Base-by-base conservation (phyloP, 2,797 vertebrate species). In the Poeciliopsis infans region DNA sequence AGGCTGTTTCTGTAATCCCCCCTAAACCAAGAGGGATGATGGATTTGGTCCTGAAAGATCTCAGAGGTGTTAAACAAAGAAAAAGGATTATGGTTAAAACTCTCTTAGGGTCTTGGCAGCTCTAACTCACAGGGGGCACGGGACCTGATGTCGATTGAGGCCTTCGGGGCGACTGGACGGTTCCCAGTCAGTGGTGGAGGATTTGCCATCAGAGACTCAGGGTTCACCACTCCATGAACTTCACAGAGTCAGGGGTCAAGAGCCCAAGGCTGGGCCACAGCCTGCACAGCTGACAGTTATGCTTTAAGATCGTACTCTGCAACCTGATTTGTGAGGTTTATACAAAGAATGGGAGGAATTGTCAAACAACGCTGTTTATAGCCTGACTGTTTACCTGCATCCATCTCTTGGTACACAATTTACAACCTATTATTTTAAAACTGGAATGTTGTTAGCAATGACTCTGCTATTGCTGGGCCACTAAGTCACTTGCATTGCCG, bases 311-410 rank as follows among this genome's bases (percentile, higher is more conserved):
- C 89, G 92, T 92, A 91, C 91, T 90, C 78, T 51, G 79, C 72
- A 20, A 79, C 73, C 61, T 90, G 89, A 93, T 93, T 93, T 93
- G 91, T 92, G 90, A 89, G 88, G 87, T 94, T 95, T 91, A 92
- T 88, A 80, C 71, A 89, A 83, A 85, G 79, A 83, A 83, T 75
- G 73, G 82, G 86, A 66, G 79, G 78, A 81, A 87, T 80, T 88
- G 91, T 94, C 89, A 91, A 93, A 93, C 90, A 92, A 87, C 90
- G 72, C 82, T 85, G 89, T 94, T 93, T 92, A 93, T 91, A 84
- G 81, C 77, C 76, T 25, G 7, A 87, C 76, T 92, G 90, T 93
- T 94, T 93, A 92, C 86, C 87, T 89, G 88, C 77, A 87, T 83
- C 64, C 82, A 87, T 81, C 61, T 77, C 75, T 75, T 78, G 77